Evolutionary conservation across 2,113 vertebrate species (phyloP).

Genomic region (Crotalus horridus): DNA sequence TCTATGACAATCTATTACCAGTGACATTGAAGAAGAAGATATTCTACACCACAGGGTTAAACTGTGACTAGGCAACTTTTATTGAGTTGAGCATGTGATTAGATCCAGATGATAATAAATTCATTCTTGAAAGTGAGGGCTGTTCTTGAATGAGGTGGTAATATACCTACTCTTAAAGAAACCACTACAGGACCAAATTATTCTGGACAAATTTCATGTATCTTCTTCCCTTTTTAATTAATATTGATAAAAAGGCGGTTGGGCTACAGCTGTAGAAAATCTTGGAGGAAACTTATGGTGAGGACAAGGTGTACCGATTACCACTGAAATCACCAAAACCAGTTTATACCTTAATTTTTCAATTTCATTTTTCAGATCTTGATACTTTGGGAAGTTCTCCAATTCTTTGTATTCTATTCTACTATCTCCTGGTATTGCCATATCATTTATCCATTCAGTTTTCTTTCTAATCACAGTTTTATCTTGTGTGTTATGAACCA

Average conservation of each 20-base stretch:
- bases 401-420: background rate
- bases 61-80: background rate
- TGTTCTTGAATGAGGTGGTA: background rate
- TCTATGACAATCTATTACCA: background rate
- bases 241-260: background rate
- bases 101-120: background rate
- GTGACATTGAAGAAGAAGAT: background rate
- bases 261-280: background rate
- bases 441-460: background rate
- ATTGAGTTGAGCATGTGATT: background rate
- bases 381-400: background rate
- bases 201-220: background rate
- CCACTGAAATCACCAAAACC: background rate
- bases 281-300: background rate
- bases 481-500: background rate
- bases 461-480: background rate
- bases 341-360: background rate
- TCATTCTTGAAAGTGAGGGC: background rate
- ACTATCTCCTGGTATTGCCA: background rate
- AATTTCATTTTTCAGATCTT: background rate
- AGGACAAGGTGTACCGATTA: background rate
- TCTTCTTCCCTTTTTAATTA: background rate
- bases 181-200: background rate
- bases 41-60: background rate
- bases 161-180: background rate